Conservation (phyloP, 1,140 invertebrate genomes). For the Ditylenchus dipsaci region DNA sequence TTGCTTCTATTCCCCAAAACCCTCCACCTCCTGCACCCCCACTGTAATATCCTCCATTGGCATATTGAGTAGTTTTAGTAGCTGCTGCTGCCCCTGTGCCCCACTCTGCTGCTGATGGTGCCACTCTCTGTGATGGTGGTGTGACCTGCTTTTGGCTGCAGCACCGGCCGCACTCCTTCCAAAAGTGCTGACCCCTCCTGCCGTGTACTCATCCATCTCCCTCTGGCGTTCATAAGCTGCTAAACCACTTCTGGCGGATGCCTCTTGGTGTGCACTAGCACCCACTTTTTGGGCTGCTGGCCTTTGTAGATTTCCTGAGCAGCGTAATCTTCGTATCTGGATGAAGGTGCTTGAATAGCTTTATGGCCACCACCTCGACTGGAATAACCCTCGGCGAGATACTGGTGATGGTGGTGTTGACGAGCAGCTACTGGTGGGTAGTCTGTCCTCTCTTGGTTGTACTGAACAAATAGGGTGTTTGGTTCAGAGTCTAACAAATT, state of each 20-base stretch:
- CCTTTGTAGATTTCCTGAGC: no score
- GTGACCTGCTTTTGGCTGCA: no score
- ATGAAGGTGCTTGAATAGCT: not conserved
- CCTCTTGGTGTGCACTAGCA: not conserved
- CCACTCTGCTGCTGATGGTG: not conserved
- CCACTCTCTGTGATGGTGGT: not conserved
- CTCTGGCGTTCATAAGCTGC: not conserved
- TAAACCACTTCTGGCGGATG: not conserved
- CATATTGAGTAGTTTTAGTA: conserved; percentile 1
- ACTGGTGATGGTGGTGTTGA: not conserved
- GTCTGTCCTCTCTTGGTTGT: not conserved
- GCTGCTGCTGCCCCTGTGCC: not conserved
- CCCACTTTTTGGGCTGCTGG: not conserved
- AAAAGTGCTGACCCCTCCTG: conserved; percentile 1
- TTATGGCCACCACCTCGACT: not conserved
- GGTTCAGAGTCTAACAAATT: no score
- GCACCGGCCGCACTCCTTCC: not conserved
- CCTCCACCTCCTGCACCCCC: not conserved
- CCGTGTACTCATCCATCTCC: not conserved
- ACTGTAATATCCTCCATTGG: not conserved
- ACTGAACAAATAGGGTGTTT: not conserved
- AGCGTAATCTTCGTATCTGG: not conserved
- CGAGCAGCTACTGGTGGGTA: not conserved
- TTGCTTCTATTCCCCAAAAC: no score
- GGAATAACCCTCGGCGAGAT: not conserved